Conservation (phyloP, 2,888 invertebrate genomes). For the Lepidonotus clava region DNA sequence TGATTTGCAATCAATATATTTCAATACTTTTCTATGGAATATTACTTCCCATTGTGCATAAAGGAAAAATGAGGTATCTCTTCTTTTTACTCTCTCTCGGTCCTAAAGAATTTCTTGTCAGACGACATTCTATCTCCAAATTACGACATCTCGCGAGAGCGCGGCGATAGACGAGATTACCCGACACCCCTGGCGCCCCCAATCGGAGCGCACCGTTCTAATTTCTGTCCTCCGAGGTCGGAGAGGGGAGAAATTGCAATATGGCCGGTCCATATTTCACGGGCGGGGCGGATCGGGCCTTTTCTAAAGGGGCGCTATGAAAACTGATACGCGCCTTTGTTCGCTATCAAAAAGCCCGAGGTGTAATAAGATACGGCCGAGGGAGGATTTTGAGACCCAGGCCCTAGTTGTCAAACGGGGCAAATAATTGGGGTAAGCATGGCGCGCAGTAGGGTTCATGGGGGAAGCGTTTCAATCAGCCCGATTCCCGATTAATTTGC, state of each 20-base stretch:
- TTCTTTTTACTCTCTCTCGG: not conserved
- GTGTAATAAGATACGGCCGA: conserved; percentile 20
- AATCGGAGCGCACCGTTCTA: conserved; percentile 13
- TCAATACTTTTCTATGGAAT: no score
- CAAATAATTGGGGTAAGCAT: conserved; percentile 25
- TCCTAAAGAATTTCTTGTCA: not conserved
- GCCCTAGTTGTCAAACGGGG: not conserved
- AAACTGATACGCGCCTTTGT: conserved; percentile 47
- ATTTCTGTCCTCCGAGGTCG: not conserved
- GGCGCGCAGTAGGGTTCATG: not conserved
- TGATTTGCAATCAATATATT: no score
- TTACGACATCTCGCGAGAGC: conserved; percentile 29
- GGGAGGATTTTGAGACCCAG: not conserved
- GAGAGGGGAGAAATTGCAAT: conserved; percentile 42
- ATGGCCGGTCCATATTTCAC: conserved; percentile 46
- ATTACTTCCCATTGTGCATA: no score
- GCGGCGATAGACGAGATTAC: conserved; percentile 38
- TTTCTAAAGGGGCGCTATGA: conserved; percentile 39
- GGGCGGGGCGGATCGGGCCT: not conserved
- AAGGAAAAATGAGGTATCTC: no score
- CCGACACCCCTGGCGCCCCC: conserved; percentile 50
- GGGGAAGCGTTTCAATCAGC: conserved; percentile 4
- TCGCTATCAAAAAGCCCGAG: conserved; percentile 18
- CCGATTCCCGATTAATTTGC: conserved; percentile 23
- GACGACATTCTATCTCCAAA: conserved; percentile 33